phyloP scores from a whole-genome alignment of 1,140 invertebrate species.

The Ceratosolen solmsi region DNA sequence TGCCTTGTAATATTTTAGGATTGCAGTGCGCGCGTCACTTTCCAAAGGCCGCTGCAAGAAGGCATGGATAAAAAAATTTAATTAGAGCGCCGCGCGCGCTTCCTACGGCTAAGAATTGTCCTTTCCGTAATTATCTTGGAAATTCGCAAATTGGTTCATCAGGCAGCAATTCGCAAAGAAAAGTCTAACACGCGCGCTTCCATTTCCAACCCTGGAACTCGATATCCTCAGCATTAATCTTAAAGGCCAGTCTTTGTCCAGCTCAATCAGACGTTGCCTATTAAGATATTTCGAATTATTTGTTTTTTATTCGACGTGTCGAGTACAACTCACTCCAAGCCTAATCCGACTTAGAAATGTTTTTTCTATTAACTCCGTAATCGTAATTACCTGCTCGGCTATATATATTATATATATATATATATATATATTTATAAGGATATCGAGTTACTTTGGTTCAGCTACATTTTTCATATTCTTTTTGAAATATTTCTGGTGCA shows the following conservation, averaged over 20 bases:
- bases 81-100: slow-evolving; percentile 40
- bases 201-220: neutral
- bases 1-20: slow-evolving; percentile 50
- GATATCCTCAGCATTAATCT: neutral
- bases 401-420: neutral
- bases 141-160: slow-evolving; percentile 41
- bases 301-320: neutral
- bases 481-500: slow-evolving; percentile 3
- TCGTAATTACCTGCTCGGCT: neutral
- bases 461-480: neutral
- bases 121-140: slow-evolving; percentile 31
- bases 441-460: neutral
- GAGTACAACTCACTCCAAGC: neutral
- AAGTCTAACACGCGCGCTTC: neutral
- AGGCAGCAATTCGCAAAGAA: neutral
- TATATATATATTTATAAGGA: too few species aligned
- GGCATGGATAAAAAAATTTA: slow-evolving; percentile 25
- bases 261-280: neutral
- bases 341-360: neutral
- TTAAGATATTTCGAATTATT: slow-evolving; percentile 9
- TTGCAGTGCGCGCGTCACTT: slow-evolving; percentile 24
- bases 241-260: neutral
- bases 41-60: slow-evolving; percentile 5
- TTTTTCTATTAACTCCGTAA: slow-evolving; percentile 7
- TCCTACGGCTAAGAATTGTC: neutral